Conservation (phyloP, 2,797 vertebrate genomes). For the Oryzias dopingdopingensis region DNA sequence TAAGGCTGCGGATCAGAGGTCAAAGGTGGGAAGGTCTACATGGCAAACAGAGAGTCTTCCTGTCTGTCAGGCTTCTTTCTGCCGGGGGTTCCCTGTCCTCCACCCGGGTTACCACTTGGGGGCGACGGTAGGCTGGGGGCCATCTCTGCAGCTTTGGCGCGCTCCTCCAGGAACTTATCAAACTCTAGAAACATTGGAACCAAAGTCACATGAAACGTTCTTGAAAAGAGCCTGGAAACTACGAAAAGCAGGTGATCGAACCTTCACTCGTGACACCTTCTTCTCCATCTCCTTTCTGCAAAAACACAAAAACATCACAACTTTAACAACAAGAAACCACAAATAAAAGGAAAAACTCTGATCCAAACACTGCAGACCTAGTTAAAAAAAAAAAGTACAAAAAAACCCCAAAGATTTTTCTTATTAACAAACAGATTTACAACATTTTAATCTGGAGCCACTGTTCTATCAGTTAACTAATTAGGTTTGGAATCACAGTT, state of each 20-base stretch:
- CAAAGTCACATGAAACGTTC: rapidly evolving
- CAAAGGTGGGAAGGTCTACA: conserved; percentile 66
- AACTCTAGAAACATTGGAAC: conserved; percentile 81
- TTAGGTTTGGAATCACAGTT: too few relatives aligned
- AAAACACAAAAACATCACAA: conserved; percentile 37
- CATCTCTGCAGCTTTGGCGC: conserved; percentile 95
- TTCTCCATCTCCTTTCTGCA: conserved; percentile 91
- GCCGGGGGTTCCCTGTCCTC: conserved; percentile 65
- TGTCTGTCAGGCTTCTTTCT: conserved; percentile 86
- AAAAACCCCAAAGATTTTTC: background rate
- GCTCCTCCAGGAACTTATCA: conserved; percentile 96
- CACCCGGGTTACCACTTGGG: conserved; percentile 77
- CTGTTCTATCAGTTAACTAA: background rate
- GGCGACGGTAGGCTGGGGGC: conserved; percentile 86
- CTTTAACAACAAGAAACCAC: background rate
- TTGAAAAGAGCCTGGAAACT: background rate
- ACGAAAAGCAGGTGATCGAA: conserved; percentile 41
- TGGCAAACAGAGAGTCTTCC: conserved; percentile 89
- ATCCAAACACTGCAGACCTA: background rate
- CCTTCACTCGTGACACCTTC: conserved; percentile 99
- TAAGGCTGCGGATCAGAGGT: conserved; percentile 31
- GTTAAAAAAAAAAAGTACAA: background rate
- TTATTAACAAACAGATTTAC: background rate
- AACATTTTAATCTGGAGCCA: background rate
- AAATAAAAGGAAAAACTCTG: background rate